These are phyloP conservation scores for Drosophila bipectinata DNA, from an alignment of 1,140 invertebrate genomes.

Conservation along the genomic window DNA sequence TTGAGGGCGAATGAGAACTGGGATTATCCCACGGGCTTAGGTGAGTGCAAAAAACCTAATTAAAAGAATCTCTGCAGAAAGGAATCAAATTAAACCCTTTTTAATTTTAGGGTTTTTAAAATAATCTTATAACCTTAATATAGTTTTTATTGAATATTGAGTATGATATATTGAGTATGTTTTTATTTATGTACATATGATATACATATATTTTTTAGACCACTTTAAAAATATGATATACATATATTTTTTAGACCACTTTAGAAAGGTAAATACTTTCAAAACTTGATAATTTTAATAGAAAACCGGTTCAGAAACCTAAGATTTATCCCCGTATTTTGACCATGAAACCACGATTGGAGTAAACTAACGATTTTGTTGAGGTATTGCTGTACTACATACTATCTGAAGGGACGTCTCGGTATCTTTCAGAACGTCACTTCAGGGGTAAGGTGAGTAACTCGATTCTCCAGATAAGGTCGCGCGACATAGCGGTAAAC, in stretches of 20 bases:
- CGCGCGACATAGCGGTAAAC: slow-evolving; percentile 17
- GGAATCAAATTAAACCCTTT: too few relatives aligned
- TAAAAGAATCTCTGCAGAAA: slow-evolving; percentile 13
- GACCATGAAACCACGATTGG: not conserved
- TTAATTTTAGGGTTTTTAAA: too few relatives aligned
- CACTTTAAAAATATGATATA: too few relatives aligned
- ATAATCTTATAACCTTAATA: too few relatives aligned
- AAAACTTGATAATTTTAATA: not conserved
- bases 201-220: too few relatives aligned
- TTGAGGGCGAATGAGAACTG: slow-evolving; percentile 47
- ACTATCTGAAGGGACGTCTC: slow-evolving; percentile 2
- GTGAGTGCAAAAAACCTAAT: slow-evolving; percentile 39
- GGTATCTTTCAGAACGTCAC: slow-evolving; percentile 38
- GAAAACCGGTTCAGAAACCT: too few relatives aligned
- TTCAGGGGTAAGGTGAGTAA: slow-evolving; percentile 29
- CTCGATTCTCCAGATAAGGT: slow-evolving; percentile 23
- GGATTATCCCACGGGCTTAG: slow-evolving; percentile 36
- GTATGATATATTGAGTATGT: too few relatives aligned
- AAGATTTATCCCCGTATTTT: too few relatives aligned
- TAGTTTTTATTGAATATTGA: too few relatives aligned
- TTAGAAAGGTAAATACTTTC: too few relatives aligned
- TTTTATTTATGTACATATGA: too few relatives aligned
- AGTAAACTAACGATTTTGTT: not conserved
- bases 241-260: too few relatives aligned
- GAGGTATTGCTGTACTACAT: not conserved